phyloP scores from a whole-genome alignment of 2,797 vertebrate genomes.

The Dallia pectoralis region DNA sequence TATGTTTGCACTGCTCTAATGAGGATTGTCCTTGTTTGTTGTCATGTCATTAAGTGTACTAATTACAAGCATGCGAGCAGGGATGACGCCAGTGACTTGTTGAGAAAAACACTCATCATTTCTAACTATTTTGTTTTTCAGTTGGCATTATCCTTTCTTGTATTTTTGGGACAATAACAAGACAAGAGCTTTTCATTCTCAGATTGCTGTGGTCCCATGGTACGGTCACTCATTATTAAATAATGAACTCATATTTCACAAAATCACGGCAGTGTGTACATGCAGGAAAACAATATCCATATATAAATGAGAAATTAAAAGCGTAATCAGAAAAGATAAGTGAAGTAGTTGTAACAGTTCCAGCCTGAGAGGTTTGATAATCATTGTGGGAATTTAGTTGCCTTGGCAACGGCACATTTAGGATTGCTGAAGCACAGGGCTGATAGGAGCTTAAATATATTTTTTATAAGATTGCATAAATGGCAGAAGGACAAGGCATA shows the following conservation, averaged over 20 bases:
- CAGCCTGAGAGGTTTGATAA: conserved; percentile 65
- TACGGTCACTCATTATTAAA: conserved; percentile 43
- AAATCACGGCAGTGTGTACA: conserved; percentile 29
- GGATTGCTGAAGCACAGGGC: conserved; percentile 62
- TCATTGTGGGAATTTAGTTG: conserved; percentile 73
- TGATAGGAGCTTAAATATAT: conserved; percentile 65
- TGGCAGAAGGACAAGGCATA: conserved; percentile 56
- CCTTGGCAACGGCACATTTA: conserved; percentile 76
- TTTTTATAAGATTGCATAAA: conserved; percentile 77
- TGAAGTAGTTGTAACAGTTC: conserved; percentile 61
- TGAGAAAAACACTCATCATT: not conserved
- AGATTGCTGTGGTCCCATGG: not conserved
- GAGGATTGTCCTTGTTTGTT: too few relatives aligned
- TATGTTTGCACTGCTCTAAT: too few relatives aligned
- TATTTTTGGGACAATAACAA: not conserved
- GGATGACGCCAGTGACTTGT: not conserved
- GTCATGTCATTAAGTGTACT: conserved; percentile 25
- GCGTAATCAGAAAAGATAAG: conserved; percentile 53
- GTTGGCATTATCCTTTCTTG: not conserved
- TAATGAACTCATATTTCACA: conserved; percentile 13
- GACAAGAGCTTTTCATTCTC: too few relatives aligned
- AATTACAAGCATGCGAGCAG: conserved; percentile 32
- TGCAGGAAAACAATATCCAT: conserved; percentile 43
- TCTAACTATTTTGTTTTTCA: not conserved
- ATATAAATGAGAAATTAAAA: conserved; percentile 50